Evolutionary conservation across 92 coral and sea anemone genomes (phyloP).

Genomic region (Desmophyllum pertusum): DNA sequence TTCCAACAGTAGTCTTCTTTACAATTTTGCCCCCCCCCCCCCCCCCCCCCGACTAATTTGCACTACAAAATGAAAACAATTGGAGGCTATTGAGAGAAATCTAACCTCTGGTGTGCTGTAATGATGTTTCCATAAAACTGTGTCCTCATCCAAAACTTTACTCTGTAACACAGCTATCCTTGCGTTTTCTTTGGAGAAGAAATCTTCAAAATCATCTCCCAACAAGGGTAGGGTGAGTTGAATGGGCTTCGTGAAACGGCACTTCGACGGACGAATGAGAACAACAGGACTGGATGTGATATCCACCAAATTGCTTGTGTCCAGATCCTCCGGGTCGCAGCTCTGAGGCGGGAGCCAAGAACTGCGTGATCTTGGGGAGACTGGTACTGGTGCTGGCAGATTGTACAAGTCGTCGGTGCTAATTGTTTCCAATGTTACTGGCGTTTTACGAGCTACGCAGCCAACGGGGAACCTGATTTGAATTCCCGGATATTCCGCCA

Average conservation of each 20-base stretch:
- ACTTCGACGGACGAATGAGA: constrained; percentile 69
- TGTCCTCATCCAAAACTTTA: constrained; percentile 67
- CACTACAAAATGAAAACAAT: not conserved
- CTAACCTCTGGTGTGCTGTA: constrained; percentile 89
- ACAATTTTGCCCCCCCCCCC: not conserved
- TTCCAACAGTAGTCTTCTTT: not conserved
- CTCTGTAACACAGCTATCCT: constrained; percentile 71
- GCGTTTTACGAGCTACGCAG: constrained; percentile 57
- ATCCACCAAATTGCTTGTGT: constrained; percentile 54
- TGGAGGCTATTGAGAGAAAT: not conserved
- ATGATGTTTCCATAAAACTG: constrained; percentile 79
- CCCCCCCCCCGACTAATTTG: not conserved
- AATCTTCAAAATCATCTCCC: constrained; percentile 64
- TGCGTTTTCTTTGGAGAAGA: constrained; percentile 68
- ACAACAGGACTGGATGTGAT: constrained; percentile 85
- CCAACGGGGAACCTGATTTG: constrained; percentile 49
- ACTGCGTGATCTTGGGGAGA: constrained; percentile 16
- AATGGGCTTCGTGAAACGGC: constrained; percentile 71
- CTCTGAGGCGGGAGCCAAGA: constrained; percentile 1
- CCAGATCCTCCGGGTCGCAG: constrained; percentile 1
- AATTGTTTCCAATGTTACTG: constrained; percentile 71
- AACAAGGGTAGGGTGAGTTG: constrained; percentile 77
- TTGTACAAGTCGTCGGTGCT: constrained; percentile 73
- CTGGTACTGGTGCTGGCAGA: constrained; percentile 66
- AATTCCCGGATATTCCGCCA: constrained; percentile 60